Evolutionary conservation across 2,888 invertebrate genomes (phyloP).

Genomic region (Sinodicranocentrus sp.): DNA sequence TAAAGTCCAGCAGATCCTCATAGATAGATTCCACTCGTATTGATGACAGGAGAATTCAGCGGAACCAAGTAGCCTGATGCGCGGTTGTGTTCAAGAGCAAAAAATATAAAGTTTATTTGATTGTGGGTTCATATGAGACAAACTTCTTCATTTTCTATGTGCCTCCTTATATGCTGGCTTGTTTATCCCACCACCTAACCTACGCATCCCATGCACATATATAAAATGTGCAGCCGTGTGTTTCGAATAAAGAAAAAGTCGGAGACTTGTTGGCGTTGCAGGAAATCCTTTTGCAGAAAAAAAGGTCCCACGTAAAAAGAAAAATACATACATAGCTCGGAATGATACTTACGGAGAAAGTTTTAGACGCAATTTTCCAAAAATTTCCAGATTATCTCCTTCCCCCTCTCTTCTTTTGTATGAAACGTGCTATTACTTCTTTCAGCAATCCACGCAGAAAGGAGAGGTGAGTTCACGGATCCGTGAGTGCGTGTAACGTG

Average conservation of each 20-base stretch:
- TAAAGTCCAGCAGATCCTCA: not conserved
- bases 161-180: too few relatives aligned
- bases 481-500: slow-evolving; percentile 39
- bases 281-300: slow-evolving; percentile 21
- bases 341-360: not conserved
- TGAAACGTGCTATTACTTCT: not conserved
- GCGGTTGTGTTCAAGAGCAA: too few relatives aligned
- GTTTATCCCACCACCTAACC: too few relatives aligned
- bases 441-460: not conserved
- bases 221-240: slow-evolving; percentile 45
- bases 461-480: slow-evolving; percentile 20
- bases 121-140: too few relatives aligned
- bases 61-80: not conserved
- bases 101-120: too few relatives aligned
- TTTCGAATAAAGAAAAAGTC: slow-evolving; percentile 44
- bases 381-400: slow-evolving; percentile 15
- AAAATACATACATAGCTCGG: not conserved
- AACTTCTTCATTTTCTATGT: too few relatives aligned
- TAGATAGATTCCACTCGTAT: not conserved
- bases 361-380: slow-evolving; percentile 6
- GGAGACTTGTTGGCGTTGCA: slow-evolving; percentile 51
- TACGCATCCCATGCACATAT: not conserved
- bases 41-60: too few relatives aligned
- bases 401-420: not conserved
- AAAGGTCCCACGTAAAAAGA: not conserved